Conservation (phyloP, 2,888 invertebrate genomes). For the Lathronympha strigana region DNA sequence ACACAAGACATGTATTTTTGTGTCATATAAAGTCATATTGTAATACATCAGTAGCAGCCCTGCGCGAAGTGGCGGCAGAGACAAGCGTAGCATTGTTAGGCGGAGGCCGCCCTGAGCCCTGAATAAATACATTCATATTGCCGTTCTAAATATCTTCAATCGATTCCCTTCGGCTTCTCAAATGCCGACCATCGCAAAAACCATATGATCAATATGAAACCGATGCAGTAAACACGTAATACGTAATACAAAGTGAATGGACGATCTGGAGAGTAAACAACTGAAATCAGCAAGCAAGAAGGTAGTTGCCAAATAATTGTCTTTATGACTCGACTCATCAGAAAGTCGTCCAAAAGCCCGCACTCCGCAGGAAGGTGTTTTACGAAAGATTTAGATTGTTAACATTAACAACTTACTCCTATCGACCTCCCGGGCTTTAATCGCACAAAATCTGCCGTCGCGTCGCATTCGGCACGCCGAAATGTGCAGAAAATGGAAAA, state of each 20-base stretch:
- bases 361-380: slow-evolving; percentile 51
- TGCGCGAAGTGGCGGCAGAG: slow-evolving; percentile 65
- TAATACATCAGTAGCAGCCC: slow-evolving; percentile 60
- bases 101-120: slow-evolving; percentile 77
- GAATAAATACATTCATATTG: slow-evolving; percentile 85
- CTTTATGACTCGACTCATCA: slow-evolving; percentile 5
- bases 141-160: slow-evolving; percentile 80
- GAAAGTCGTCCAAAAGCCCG: slow-evolving; percentile 20
- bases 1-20: background rate
- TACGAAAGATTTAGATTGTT: slow-evolving; percentile 68
- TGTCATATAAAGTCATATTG: background rate
- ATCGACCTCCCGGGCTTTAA: slow-evolving; percentile 74
- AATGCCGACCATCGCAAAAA: slow-evolving; percentile 58
- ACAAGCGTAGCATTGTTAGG: slow-evolving; percentile 84
- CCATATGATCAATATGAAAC: slow-evolving; percentile 36
- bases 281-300: background rate
- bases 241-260: slow-evolving; percentile 3
- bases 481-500: slow-evolving; percentile 83
- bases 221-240: slow-evolving; percentile 27
- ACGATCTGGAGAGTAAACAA: background rate
- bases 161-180: slow-evolving; percentile 60
- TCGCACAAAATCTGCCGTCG: slow-evolving; percentile 77
- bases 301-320: slow-evolving; percentile 27
- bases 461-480: slow-evolving; percentile 71
- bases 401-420: slow-evolving; percentile 81